Evolutionary conservation across 2,888 invertebrate species (phyloP).

Genomic region (Drosophila cognata): DNA sequence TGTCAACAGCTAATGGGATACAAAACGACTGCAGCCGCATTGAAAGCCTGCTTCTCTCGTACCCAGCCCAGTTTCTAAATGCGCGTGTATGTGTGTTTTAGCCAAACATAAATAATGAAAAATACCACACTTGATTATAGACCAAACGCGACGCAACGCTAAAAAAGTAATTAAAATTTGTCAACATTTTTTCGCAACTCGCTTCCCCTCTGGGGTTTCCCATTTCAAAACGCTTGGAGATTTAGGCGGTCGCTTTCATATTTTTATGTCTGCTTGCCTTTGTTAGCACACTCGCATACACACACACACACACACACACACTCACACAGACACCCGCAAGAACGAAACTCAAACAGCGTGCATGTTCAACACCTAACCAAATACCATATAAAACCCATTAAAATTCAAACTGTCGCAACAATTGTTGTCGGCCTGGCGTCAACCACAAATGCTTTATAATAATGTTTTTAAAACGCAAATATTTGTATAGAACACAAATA

Average conservation of each 20-base stretch:
- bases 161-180: slow-evolving; percentile 76
- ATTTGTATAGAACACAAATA: slow-evolving; percentile 41
- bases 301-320: neutral
- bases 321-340: neutral
- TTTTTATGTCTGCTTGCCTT: neutral
- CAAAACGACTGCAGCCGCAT: slow-evolving; percentile 52
- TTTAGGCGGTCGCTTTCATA: slow-evolving; percentile 38
- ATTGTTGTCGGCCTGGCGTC: slow-evolving; percentile 21
- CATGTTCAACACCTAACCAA: slow-evolving; percentile 52
- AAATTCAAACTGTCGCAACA: slow-evolving; percentile 38
- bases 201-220: slow-evolving; percentile 4
- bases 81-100: slow-evolving; percentile 19
- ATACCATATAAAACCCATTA: slow-evolving; percentile 51
- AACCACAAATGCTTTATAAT: slow-evolving; percentile 52
- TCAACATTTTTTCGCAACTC: slow-evolving; percentile 59
- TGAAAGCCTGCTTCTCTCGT: slow-evolving; percentile 21
- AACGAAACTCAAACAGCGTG: slow-evolving; percentile 31
- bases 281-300: neutral
- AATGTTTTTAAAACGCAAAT: slow-evolving; percentile 52
- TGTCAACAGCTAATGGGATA: slow-evolving; percentile 56
- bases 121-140: slow-evolving; percentile 73
- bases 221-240: slow-evolving; percentile 18
- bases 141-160: slow-evolving; percentile 50
- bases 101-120: slow-evolving; percentile 71
- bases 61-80: neutral